Evolutionary conservation across 2,888 invertebrate genomes (phyloP), one percentile per base, ranked within the genome.

Genomic region (Scelioninae gen. 2): DNA sequence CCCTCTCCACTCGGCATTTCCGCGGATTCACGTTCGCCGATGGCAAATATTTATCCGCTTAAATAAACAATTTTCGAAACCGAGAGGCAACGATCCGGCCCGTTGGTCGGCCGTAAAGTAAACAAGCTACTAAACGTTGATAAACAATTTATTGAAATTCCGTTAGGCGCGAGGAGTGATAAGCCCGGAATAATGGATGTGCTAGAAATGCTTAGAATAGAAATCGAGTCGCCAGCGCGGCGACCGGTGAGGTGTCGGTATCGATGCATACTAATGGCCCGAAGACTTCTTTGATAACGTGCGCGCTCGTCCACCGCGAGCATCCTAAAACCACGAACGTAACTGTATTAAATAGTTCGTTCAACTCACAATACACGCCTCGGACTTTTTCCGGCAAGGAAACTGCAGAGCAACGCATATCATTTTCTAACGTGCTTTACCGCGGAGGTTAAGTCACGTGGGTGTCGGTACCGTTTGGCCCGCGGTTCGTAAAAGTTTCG

Each of bases 201-300:
- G 70, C 57, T 70, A 45, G 58, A 58, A 58, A 28, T 46, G 50
- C 65, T 68, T 75, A 50, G 77, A 78, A 81, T 82, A 78, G 78
- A 79, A 81, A 81, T 79, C 68, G 61, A 77, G 74, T 79, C 78
- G 81, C 77, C 81, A 78, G 78, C 78, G 77, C 78, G 82, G 80
- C 82, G 81, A 81, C 81, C 76, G 9, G 65, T 73, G 70, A 78
- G 79, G 78, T 78, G 80, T 80, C 77, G 78, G 76, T 72, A 71
- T 71, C 73, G 76, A 70, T 79, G 81, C 78, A 81, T 81, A 80
- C 77, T 76, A 81, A 81, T 78, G 43, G 15, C 25, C n/a, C 50
- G 9, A 58, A 46, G 41, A 15, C 33, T 50, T 45, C 53, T 65
- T 64, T 50, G 67, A 50, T 67, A 67, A 41, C 46, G 28, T n/a